A percentile compares a stretch with the other conserved stretches of the same genome.
Evolutionary conservation across 2,888 invertebrate species (phyloP).

Genomic region (Megastigmus dorsalis): DNA sequence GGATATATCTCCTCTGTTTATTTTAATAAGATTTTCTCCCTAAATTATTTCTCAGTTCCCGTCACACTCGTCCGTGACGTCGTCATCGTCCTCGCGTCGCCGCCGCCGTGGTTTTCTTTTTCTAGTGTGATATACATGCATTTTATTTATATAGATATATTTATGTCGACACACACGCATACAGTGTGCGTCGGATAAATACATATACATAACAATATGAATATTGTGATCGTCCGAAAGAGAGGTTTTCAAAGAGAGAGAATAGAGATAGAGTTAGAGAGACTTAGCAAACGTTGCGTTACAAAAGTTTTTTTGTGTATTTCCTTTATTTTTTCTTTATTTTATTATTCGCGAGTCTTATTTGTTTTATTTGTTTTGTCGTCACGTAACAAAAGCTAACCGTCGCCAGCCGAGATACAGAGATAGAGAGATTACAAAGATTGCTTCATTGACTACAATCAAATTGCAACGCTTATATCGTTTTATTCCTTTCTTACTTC

Average conservation of each 20-base stretch:
- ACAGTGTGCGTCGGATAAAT: constrained; percentile 14
- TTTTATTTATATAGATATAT: not conserved
- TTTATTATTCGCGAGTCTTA: constrained; percentile 7
- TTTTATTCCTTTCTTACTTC: not conserved
- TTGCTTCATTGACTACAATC: constrained; percentile 43
- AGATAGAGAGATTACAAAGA: constrained; percentile 35
- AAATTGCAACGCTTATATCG: constrained; percentile 39
- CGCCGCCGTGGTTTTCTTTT: not conserved
- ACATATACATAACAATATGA: constrained; percentile 34
- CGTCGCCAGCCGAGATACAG: constrained; percentile 8
- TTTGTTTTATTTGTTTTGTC: constrained; percentile 6
- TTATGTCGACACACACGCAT: not conserved
- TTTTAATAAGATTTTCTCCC: constrained; percentile 16
- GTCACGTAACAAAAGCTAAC: constrained; percentile 38
- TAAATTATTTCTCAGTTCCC: constrained; percentile 36
- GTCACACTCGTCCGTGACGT: constrained; percentile 39
- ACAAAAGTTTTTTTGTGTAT: constrained; percentile 43
- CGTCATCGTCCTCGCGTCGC: not conserved
- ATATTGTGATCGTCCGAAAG: constrained; percentile 28
- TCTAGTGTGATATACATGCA: not conserved
- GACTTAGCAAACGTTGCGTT: constrained; percentile 45
- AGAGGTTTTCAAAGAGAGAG: constrained; percentile 12
- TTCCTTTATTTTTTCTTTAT: constrained; percentile 7
- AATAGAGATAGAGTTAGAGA: constrained; percentile 21
- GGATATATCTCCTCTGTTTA: constrained; percentile 32